A percentile compares a stretch with the other conserved stretches of the same genome.
Conservation (phyloP, 2,113 vertebrate species). For the Festucalex cinctus region DNA sequence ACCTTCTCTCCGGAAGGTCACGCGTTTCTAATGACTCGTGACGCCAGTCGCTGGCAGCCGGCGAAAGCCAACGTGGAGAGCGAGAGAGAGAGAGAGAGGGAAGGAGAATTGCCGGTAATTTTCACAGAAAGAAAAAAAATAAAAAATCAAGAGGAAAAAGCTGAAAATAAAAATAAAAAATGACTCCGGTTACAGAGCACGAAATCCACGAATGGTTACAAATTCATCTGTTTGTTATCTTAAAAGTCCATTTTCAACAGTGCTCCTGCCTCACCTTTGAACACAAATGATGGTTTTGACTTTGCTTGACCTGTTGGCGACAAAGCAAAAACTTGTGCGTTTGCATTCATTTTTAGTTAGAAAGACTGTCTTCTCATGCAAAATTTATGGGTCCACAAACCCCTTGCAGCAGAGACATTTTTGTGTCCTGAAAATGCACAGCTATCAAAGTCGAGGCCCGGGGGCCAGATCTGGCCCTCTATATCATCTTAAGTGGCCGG, state of each 20-base stretch:
- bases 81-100: conserved; percentile 48
- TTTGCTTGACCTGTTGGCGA: not conserved
- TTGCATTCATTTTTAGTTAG: not conserved
- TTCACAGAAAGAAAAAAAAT: conserved; percentile 41
- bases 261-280: not conserved
- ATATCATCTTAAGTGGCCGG: too few relatives aligned
- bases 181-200: not conserved
- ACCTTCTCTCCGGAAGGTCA: conserved; percentile 73
- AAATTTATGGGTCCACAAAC: too few relatives aligned
- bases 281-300: not conserved
- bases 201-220: not conserved
- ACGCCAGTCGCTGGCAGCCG: conserved; percentile 68
- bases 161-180: not conserved
- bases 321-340: not conserved
- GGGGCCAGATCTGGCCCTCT: too few relatives aligned
- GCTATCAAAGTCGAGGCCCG: too few relatives aligned
- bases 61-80: conserved; percentile 43
- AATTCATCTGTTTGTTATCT: not conserved
- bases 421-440: too few relatives aligned
- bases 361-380: too few relatives aligned
- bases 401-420: too few relatives aligned
- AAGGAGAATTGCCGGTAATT: conserved; percentile 20
- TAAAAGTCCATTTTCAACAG: not conserved
- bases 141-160: conserved; percentile 27
- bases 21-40: conserved; percentile 72